phyloP scores from a whole-genome alignment of 2,797 vertebrate species.

The Glyptemys insculpta region DNA sequence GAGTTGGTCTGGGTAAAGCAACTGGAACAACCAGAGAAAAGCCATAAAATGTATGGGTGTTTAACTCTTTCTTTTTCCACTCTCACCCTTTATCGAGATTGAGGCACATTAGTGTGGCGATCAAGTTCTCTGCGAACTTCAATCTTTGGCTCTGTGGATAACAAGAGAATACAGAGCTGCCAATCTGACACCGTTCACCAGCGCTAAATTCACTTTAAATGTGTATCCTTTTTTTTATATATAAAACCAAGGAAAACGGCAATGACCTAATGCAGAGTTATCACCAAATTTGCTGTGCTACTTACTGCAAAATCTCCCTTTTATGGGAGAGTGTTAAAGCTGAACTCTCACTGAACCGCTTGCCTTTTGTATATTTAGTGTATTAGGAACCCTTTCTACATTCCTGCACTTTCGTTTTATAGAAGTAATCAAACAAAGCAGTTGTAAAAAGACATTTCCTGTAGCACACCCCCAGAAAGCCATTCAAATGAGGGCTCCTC shows the following conservation, averaged over 20 bases:
- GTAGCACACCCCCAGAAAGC: neutral
- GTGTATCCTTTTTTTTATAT: neutral
- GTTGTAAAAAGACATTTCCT: neutral
- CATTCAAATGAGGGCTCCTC: neutral
- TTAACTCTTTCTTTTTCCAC: neutral
- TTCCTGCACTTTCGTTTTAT: neutral
- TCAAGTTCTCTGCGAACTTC: neutral
- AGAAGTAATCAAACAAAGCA: neutral
- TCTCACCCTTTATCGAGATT: neutral
- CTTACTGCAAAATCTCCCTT: neutral
- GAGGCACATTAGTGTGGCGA: neutral
- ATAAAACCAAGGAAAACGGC: neutral
- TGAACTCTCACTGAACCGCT: neutral
- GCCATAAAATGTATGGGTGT: neutral
- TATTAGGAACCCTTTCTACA: neutral
- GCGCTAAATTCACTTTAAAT: neutral
- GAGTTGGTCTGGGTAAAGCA: neutral
- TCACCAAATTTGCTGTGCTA: neutral
- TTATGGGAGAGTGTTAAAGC: neutral
- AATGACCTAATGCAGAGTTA: neutral
- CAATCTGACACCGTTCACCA: neutral
- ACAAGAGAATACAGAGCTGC: neutral
- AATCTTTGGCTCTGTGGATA: neutral
- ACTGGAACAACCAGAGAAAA: neutral
- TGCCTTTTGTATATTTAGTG: neutral